Evolutionary conservation across 2,113 vertebrate species (phyloP).

Genomic region (Aspiorhynchus laticeps): DNA sequence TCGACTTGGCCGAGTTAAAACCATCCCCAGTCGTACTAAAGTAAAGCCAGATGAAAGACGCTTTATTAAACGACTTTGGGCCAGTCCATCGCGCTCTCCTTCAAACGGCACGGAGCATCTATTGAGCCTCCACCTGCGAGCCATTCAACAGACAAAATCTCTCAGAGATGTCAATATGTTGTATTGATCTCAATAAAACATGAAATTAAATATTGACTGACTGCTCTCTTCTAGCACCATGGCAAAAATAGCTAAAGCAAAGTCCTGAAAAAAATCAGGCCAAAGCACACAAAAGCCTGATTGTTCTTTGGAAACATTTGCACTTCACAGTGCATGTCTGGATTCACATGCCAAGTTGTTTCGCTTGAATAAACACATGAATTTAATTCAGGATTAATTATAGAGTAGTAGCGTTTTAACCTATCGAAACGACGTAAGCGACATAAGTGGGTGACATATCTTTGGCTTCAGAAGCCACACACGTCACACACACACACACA

Average conservation of each 20-base stretch:
- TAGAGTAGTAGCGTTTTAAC: conserved; percentile 23
- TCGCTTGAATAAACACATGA: conserved; percentile 9
- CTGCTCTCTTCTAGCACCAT: conserved; percentile 33
- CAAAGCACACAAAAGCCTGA: conserved; percentile 22
- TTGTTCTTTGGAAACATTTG: conserved; percentile 9
- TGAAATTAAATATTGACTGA: conserved; percentile 59
- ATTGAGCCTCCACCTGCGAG: background rate
- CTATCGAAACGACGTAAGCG: background rate
- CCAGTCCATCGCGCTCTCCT: conserved; percentile 6
- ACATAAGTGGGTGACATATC: background rate
- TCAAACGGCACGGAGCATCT: background rate
- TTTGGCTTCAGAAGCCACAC: background rate
- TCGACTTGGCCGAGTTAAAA: background rate
- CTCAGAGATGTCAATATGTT: conserved; percentile 42
- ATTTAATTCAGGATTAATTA: conserved; percentile 31
- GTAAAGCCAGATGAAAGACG: conserved; percentile 14
- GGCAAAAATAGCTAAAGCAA: conserved; percentile 22
- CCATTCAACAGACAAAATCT: conserved; percentile 26
- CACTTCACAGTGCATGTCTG: background rate
- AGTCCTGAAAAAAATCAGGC: conserved; percentile 36
- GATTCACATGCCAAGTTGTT: background rate
- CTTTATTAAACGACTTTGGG: conserved; percentile 1
- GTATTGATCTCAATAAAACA: conserved; percentile 53
- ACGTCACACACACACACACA: background rate
- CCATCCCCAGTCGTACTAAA: conserved; percentile 1